Percentiles rank a stretch among this genome's conserved stretches.
Evolutionary conservation across 2,888 invertebrate species (phyloP).

Genomic region (Rutpela maculata): DNA sequence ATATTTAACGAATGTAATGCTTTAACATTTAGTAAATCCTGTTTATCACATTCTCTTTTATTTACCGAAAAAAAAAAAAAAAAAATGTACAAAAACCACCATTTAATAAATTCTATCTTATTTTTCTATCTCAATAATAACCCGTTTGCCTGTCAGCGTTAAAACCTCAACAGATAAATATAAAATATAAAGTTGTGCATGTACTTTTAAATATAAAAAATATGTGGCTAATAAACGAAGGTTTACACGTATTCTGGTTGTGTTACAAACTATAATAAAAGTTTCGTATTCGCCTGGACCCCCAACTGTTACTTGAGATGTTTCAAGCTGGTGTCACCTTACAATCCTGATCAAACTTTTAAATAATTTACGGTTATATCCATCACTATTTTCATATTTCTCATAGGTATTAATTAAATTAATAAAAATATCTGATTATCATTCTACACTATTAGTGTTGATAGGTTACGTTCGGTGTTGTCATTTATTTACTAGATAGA

Average conservation of each 20-base stretch:
- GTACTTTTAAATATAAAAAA: conserved; percentile 46
- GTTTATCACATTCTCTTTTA: not conserved
- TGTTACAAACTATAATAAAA: conserved; percentile 65
- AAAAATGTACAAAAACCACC: not conserved
- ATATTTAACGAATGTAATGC: not conserved
- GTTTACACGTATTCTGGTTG: conserved; percentile 62
- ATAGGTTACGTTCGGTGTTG: conserved; percentile 23
- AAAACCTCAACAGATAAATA: conserved; percentile 27
- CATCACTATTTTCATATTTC: conserved; percentile 45
- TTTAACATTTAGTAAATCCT: not conserved
- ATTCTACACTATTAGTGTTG: conserved; percentile 21
- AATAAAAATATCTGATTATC: conserved; percentile 37
- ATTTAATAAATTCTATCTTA: not conserved
- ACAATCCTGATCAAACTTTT: conserved; percentile 66
- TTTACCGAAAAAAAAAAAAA: not conserved
- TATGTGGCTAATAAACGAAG: conserved; percentile 61
- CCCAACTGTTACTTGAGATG: conserved; percentile 63
- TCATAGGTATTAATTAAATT: conserved; percentile 38
- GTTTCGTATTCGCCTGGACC: conserved; percentile 64
- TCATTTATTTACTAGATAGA: not conserved
- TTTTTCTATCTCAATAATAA: not conserved
- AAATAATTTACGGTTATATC: conserved; percentile 63
- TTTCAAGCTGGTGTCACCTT: conserved; percentile 67
- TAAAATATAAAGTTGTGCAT: conserved; percentile 31
- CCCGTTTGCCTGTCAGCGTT: conserved; percentile 9